Conservation (phyloP, 1,140 invertebrate genomes). For the Halictus rubicundus region DNA sequence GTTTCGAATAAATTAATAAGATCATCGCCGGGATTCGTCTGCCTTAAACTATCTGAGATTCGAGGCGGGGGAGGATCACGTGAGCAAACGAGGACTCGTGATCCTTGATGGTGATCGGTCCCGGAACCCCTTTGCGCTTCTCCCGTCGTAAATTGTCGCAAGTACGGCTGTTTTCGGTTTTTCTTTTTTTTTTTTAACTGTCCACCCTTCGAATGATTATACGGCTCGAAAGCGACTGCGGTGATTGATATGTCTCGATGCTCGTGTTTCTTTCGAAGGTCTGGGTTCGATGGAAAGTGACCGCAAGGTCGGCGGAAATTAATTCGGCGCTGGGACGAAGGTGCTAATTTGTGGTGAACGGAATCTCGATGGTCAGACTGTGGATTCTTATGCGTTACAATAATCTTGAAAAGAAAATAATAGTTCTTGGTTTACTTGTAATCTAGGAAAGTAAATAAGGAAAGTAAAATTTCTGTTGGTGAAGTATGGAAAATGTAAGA, state of each 20-base stretch:
- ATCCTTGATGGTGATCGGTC: background rate
- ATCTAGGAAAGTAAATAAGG: too few species aligned
- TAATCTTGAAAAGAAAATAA: too few species aligned
- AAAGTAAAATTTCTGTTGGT: too few species aligned
- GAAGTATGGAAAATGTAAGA: too few species aligned
- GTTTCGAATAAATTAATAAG: slow-evolving; percentile 29
- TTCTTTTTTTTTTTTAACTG: background rate
- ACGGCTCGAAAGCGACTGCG: background rate
- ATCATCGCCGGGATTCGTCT: background rate
- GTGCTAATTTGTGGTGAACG: too few species aligned
- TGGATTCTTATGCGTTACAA: too few species aligned
- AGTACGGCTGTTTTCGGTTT: too few species aligned
- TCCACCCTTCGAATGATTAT: background rate
- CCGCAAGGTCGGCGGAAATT: too few species aligned
- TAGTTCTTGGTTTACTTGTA: too few species aligned
- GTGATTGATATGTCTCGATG: background rate
- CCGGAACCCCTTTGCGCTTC: slow-evolving; percentile 8
- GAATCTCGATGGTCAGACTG: too few species aligned
- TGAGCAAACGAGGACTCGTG: slow-evolving; percentile 4
- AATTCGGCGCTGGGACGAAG: too few species aligned
- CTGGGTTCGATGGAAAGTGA: background rate
- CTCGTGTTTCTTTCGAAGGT: background rate
- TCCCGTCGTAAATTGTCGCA: background rate
- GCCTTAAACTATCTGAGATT: slow-evolving; percentile 23
- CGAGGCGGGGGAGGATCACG: background rate